Evolutionary conservation across 2,113 vertebrate species (phyloP), one percentile per base, ranked within the genome.

Genomic region (Limanda limanda): DNA sequence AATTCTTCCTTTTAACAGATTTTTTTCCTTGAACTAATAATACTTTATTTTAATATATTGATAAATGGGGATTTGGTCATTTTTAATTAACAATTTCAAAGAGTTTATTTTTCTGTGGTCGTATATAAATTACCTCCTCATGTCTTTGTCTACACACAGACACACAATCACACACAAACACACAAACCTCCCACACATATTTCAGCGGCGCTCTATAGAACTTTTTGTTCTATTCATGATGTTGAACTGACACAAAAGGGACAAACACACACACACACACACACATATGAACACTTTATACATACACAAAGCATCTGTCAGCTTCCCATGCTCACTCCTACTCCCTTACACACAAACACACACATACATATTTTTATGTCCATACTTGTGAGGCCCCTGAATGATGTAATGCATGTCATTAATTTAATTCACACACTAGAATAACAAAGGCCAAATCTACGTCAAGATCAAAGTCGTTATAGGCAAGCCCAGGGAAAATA

Each of bases 221-320:
- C 52, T 24, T 81, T 80, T 61, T 67, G 59, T 74, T 66, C 73
- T 1, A 56, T 85, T 81, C 65, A 81, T 55, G 58, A 37, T 64
- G 78, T 56, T 55, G 54, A 58, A 60, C 25, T 23, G 25, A 8
- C 55, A 81, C 66, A 81, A 81, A 21, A 31, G 65, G 58, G 15
- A 59, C 25, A 59, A 31, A 24, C 66, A 61, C 76, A 47, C 54
- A 60, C 27, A 60, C 57, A 59, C 7, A 59, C 62, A 58, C 21
- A 71, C 25, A 59, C 57, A 59, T 8, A 59, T 56, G 52, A 18
- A 71, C 40, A 27, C 73, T 74, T 78, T 71, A 74, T 14, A 68
- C 56, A 54, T 45, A 14, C 70, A 80, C 70, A 83, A 79, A 81
- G 74, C 85, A 76, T 76, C 85, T 89, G 85, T 80, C 74, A 64